Percentiles rank a stretch among this genome's conserved stretches.
Evolutionary conservation across 2,797 vertebrate species (phyloP).

Genomic region (Xyrichtys novacula): DNA sequence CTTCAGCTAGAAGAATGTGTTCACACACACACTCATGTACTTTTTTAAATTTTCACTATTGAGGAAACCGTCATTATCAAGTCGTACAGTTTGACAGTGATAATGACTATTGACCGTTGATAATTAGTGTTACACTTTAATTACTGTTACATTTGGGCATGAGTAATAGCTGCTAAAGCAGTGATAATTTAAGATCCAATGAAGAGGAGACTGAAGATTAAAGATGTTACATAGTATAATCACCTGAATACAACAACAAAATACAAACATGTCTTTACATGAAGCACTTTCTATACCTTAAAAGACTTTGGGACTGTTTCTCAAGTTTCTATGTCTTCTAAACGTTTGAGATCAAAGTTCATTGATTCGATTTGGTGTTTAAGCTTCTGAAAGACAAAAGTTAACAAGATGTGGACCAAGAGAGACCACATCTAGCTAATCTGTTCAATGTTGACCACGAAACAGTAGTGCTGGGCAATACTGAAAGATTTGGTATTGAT

Average conservation of each 20-base stretch:
- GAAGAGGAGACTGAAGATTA: background rate
- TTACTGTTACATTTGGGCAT: slow-evolving; percentile 36
- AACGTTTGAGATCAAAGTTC: no score
- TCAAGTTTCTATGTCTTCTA: no score
- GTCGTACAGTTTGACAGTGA: slow-evolving; percentile 51
- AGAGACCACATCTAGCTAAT: no score
- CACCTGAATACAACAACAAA: background rate
- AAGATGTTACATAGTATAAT: background rate
- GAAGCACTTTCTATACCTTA: background rate
- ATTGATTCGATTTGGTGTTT: no score
- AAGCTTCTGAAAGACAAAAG: no score
- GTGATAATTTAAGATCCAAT: slow-evolving; percentile 30
- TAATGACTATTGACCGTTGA: slow-evolving; percentile 58
- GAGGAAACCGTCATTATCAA: slow-evolving; percentile 69
- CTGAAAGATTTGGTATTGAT: no score
- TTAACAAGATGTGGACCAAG: no score
- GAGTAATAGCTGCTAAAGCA: slow-evolving; percentile 48
- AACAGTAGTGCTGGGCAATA: no score
- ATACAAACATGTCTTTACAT: background rate
- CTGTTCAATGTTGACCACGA: no score
- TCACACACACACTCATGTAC: no score
- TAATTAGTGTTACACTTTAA: slow-evolving; percentile 68
- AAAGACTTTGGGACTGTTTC: no score
- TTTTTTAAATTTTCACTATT: slow-evolving; percentile 32
- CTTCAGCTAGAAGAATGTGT: slow-evolving; percentile 20